Conservation (phyloP, 2,113 vertebrate species). For the Phalacrocorax pelagicus region DNA sequence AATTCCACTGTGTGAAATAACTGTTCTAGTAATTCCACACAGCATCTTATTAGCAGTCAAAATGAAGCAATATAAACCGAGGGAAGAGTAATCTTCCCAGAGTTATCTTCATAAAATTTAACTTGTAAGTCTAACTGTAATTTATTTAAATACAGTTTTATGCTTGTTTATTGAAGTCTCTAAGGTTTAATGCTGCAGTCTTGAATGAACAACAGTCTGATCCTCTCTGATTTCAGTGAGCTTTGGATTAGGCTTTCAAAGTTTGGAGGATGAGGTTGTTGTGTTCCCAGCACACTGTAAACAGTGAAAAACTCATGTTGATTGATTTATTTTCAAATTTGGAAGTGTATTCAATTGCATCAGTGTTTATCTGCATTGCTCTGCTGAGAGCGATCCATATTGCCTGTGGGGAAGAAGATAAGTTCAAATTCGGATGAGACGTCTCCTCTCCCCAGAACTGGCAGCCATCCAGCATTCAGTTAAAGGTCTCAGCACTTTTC, state of each 20-base stretch:
- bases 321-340: neutral
- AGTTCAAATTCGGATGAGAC: neutral
- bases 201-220: neutral
- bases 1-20: too few species aligned
- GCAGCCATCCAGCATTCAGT: neutral
- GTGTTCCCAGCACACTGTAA: neutral
- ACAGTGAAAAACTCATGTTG: neutral
- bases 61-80: neutral
- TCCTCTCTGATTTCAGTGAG: neutral
- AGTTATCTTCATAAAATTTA: neutral
- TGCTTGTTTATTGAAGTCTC: neutral
- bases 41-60: neutral
- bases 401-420: neutral
- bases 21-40: neutral
- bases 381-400: neutral
- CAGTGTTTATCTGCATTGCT: neutral
- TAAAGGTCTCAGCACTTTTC: neutral
- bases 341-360: neutral
- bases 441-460: neutral
- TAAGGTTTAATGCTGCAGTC: neutral
- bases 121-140: neutral
- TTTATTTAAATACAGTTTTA: neutral
- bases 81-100: neutral
- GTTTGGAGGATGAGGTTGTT: neutral
- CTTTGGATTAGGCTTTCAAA: neutral